These are phyloP conservation scores for Pelobates fuscus DNA, from an alignment of 2,113 vertebrate genomes.

Conservation along the genomic window DNA sequence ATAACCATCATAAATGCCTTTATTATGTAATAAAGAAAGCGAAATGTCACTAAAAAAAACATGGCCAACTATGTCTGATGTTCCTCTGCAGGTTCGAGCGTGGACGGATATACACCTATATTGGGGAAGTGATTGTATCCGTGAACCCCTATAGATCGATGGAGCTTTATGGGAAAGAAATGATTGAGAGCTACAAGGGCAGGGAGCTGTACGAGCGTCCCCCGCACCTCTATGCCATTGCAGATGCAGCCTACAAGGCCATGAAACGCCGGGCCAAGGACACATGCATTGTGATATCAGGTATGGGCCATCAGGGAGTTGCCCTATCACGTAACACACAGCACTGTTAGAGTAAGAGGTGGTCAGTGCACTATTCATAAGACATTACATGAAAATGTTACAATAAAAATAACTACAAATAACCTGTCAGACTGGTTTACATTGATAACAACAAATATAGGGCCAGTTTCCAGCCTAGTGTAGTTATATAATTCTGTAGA, in stretches of 20 bases:
- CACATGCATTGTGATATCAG: slow-evolving; percentile 94
- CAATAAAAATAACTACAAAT: too few species aligned
- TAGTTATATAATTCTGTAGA: too few species aligned
- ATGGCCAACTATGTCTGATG: too few species aligned
- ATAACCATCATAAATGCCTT: too few species aligned
- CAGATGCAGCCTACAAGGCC: slow-evolving; percentile 88
- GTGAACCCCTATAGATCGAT: slow-evolving; percentile 85
- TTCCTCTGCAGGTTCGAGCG: slow-evolving; percentile 77
- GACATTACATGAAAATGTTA: too few species aligned
- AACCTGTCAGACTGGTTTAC: too few species aligned
- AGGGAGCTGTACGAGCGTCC: slow-evolving; percentile 89
- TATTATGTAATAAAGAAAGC: too few species aligned
- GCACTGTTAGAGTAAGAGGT: too few species aligned
- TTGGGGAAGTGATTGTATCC: slow-evolving; percentile 91
- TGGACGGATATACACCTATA: slow-evolving; percentile 89
- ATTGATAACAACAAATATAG: too few species aligned
- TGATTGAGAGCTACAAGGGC: slow-evolving; percentile 79
- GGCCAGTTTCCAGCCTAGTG: too few species aligned
- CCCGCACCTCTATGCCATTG: slow-evolving; percentile 85
- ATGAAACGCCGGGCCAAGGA: slow-evolving; percentile 90
- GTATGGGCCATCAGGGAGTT: slow-evolving; percentile 62
- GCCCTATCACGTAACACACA: not conserved
- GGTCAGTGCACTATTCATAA: too few species aligned
- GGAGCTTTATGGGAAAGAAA: slow-evolving; percentile 77
- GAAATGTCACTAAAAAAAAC: too few species aligned